Base-by-base conservation (phyloP, 64 coral and sea anemone genomes). In the Porites lutea region DNA sequence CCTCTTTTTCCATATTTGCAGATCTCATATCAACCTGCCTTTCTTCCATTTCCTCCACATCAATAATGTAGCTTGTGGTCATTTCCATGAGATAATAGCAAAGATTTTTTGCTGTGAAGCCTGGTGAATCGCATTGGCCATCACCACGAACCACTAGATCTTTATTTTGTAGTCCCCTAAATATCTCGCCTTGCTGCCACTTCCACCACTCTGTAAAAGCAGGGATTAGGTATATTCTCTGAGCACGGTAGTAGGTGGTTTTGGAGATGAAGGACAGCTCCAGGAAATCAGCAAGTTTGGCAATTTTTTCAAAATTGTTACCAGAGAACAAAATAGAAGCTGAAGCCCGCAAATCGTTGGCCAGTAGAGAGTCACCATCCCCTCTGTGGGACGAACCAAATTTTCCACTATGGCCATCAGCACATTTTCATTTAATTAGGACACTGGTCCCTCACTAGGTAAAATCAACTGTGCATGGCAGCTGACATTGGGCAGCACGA, bases 81-180 rank as follows among this genome's bases (percentile, higher is more conserved):
- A 72, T 27, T 54, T 87, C 85, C 53, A 73, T 66, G 16, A 87
- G 27, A 73, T 54, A 87, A 59, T 87, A 87, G 67, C 85, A 87
- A 22, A 74, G 65, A 87, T 87, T 87, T 43, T 87, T 87, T 71
- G 85, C 85, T 51, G 67, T 87, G 85, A 87, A 87, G 45, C 85
- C 85, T 53, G 85, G 85, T 15, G 85, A 87, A 87, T 87, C 85
- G 55, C 85, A 87, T 50, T 87, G 85, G 65, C 85, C 85, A 72
- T 87, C 81, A 65, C 81, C 81, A 84, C 59, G 37, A 47, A 84
- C 81, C 81, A 84, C 81, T 18, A 84, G 59, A 19, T 84, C 81
- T 65, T 66, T 19, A 37, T 66, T 66, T 63, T 84, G 58, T 23
- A 84, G 48, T 49, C 48, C 81, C 43, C 48, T 84, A 20, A 84